Evolutionary conservation across 2,888 invertebrate genomes (phyloP).

Genomic region (Pyrochroa serraticornis): DNA sequence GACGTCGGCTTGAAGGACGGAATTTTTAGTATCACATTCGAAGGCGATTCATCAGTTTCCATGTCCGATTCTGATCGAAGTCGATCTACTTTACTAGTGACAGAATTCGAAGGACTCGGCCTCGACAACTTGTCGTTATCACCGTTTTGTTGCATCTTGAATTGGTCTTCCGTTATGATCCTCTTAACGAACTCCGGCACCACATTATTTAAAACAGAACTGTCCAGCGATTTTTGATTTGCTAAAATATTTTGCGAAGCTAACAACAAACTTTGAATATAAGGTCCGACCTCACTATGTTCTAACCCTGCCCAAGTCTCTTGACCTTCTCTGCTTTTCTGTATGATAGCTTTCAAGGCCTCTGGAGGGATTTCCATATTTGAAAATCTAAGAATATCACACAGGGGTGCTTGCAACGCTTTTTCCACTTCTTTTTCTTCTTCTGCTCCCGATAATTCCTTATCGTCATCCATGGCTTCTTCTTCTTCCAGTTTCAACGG

Average conservation of each 20-base stretch:
- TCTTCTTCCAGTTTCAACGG: slow-evolving; percentile 58
- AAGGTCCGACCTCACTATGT: slow-evolving; percentile 56
- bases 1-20: slow-evolving; percentile 83
- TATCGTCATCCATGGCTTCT: slow-evolving; percentile 65
- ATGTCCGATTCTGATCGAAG: slow-evolving; percentile 54
- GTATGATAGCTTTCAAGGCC: slow-evolving; percentile 61
- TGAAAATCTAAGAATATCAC: slow-evolving; percentile 52
- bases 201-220: slow-evolving; percentile 51
- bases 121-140: slow-evolving; percentile 50
- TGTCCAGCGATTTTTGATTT: slow-evolving; percentile 50
- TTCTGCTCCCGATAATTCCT: slow-evolving; percentile 64
- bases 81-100: slow-evolving; percentile 46
- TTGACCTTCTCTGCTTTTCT: slow-evolving; percentile 56
- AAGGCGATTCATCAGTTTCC: slow-evolving; percentile 64
- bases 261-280: slow-evolving; percentile 62
- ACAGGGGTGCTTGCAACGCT: slow-evolving; percentile 62
- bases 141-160: slow-evolving; percentile 49
- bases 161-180: slow-evolving; percentile 26
- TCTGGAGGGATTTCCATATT: slow-evolving; percentile 61
- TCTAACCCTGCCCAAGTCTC: slow-evolving; percentile 55
- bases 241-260: slow-evolving; percentile 50
- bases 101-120: slow-evolving; percentile 57
- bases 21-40: slow-evolving; percentile 86
- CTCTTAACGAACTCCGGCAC: slow-evolving; percentile 60
- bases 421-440: slow-evolving; percentile 68